Evolutionary conservation across 2,888 invertebrate species (phyloP).

Genomic region (Drosophila longiperda): DNA sequence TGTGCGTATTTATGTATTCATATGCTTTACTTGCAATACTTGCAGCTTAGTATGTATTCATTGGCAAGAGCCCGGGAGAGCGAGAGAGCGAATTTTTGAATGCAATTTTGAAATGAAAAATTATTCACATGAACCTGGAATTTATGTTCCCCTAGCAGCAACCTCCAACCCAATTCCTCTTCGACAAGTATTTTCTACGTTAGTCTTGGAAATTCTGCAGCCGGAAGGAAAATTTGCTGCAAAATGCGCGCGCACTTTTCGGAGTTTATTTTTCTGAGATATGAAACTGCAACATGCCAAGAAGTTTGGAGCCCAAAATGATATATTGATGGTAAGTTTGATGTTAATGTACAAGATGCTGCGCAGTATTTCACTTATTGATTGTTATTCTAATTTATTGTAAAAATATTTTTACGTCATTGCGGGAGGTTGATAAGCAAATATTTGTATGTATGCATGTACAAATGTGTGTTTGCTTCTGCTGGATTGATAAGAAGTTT

Average conservation of each 20-base stretch:
- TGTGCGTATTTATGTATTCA: background rate
- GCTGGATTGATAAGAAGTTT: background rate
- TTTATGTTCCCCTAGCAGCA: background rate
- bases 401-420: too few relatives aligned
- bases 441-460: background rate
- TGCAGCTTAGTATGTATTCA: background rate
- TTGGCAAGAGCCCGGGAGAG: background rate
- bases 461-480: background rate
- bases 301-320: background rate
- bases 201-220: constrained; percentile 4
- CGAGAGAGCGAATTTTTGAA: constrained; percentile 1
- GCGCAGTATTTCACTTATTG: constrained; percentile 12
- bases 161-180: background rate
- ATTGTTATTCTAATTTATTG: too few relatives aligned
- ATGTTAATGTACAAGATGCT: background rate
- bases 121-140: background rate
- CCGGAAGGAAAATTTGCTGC: background rate
- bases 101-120: background rate
- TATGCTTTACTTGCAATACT: background rate
- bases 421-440: constrained; percentile 25
- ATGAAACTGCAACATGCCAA: background rate
- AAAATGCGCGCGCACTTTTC: background rate
- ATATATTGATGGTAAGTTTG: constrained; percentile 1
- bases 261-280: background rate
- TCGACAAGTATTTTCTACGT: background rate